These are phyloP conservation scores for Aplocera efformata DNA, from an alignment of 2,888 invertebrate genomes.

Conservation along the genomic window DNA sequence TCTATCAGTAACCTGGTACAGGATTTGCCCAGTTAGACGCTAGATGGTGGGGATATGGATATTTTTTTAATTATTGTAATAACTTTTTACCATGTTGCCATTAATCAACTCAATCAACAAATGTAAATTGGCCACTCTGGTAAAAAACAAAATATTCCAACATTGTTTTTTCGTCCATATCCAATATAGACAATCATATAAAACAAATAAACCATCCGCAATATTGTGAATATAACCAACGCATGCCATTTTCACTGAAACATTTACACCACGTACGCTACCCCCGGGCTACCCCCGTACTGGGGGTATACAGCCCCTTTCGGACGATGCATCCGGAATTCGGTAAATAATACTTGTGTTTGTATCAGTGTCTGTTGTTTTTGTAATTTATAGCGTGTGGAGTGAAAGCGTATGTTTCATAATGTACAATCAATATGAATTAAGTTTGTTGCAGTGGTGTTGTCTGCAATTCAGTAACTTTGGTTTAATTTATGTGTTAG, in stretches of 20 bases:
- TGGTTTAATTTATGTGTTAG: background rate
- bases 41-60: too few species aligned
- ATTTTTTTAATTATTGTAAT: too few species aligned
- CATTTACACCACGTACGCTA: conserved; percentile 65
- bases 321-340: conserved; percentile 51
- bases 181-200: conserved; percentile 13
- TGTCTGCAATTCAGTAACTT: background rate
- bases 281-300: conserved; percentile 40
- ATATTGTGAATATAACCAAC: conserved; percentile 42
- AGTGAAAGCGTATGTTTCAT: conserved; percentile 22
- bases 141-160: too few species aligned
- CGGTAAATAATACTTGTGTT: conserved; percentile 49
- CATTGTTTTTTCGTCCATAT: background rate
- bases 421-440: conserved; percentile 13
- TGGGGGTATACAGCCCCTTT: conserved; percentile 28
- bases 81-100: too few species aligned
- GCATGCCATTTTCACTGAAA: conserved; percentile 67
- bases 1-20: too few species aligned
- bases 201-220: conserved; percentile 48
- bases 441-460: background rate
- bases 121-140: too few species aligned
- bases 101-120: too few species aligned
- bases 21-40: too few species aligned
- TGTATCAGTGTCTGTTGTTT: conserved; percentile 45
- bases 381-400: conserved; percentile 38